phyloP scores from a whole-genome alignment of 2,888 invertebrate species.

The Noctua pronuba region DNA sequence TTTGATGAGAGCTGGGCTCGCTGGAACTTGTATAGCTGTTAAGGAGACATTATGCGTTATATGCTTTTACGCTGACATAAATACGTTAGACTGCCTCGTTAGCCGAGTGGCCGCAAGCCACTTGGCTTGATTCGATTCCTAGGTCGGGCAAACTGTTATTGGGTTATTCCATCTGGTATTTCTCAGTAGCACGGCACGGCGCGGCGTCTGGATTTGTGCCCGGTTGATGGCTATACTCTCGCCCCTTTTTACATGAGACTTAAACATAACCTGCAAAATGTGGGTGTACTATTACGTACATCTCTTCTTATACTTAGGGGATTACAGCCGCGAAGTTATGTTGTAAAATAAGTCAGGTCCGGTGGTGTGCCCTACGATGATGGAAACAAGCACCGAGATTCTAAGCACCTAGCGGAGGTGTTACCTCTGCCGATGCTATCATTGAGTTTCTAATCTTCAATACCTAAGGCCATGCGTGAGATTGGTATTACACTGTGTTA shows the following conservation, averaged over 20 bases:
- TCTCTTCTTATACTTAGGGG: background rate
- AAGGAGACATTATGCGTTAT: background rate
- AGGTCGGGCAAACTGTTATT: background rate
- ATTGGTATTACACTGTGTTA: conserved; percentile 37
- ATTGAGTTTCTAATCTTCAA: conserved; percentile 51
- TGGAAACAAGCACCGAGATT: conserved; percentile 43
- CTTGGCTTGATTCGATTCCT: background rate
- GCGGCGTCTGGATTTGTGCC: background rate
- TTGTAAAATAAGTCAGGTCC: background rate
- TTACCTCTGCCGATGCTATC: conserved; percentile 13
- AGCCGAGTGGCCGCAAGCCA: background rate
- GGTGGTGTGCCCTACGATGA: background rate
- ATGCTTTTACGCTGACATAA: background rate
- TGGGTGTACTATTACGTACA: background rate
- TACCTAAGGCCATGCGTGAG: conserved; percentile 49
- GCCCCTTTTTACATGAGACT: background rate
- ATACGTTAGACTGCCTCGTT: background rate
- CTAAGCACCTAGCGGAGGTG: background rate
- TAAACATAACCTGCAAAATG: background rate
- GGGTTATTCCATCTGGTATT: background rate
- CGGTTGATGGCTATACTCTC: background rate
- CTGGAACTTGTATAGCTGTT: background rate
- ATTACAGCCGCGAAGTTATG: background rate
- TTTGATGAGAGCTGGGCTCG: background rate
- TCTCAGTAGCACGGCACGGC: background rate